Evolutionary conservation across 2,113 vertebrate species (phyloP).

Genomic region (Electrona antarctica): DNA sequence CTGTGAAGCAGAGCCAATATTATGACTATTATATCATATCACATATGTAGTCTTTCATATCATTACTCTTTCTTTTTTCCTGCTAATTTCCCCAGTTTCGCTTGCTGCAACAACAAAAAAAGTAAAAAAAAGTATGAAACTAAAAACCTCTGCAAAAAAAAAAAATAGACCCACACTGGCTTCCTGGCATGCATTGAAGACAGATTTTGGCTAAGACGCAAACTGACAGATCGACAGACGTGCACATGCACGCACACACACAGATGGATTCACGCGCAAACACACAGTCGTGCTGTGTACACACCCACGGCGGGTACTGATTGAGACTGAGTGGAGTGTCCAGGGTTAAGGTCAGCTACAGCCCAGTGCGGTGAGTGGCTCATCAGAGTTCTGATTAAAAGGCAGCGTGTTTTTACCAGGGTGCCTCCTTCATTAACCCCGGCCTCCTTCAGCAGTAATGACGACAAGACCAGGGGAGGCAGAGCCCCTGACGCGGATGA

Average conservation of each 20-base stretch:
- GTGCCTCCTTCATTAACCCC: constrained; percentile 82
- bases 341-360: constrained; percentile 47
- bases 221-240: background rate
- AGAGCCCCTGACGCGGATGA: constrained; percentile 71
- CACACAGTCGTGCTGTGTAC: background rate
- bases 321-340: constrained; percentile 8
- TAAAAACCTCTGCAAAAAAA: background rate
- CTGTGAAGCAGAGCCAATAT: background rate
- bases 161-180: background rate
- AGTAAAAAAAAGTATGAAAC: background rate
- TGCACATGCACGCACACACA: background rate
- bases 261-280: background rate
- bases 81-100: background rate
- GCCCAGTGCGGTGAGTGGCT: constrained; percentile 35
- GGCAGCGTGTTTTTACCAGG: constrained; percentile 76
- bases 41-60: background rate
- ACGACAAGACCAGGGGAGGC: constrained; percentile 78
- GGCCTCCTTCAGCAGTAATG: constrained; percentile 78
- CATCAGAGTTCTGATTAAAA: constrained; percentile 63
- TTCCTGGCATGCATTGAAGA: background rate
- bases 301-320: background rate
- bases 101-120: background rate
- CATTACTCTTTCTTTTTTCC: background rate
- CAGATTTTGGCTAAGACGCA: no score
- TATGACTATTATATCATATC: background rate